A percentile compares a stretch with the other conserved stretches of the same genome.
Evolutionary conservation across 2,797 vertebrate species (phyloP).

Genomic region (Anomalospiza imberbis): DNA sequence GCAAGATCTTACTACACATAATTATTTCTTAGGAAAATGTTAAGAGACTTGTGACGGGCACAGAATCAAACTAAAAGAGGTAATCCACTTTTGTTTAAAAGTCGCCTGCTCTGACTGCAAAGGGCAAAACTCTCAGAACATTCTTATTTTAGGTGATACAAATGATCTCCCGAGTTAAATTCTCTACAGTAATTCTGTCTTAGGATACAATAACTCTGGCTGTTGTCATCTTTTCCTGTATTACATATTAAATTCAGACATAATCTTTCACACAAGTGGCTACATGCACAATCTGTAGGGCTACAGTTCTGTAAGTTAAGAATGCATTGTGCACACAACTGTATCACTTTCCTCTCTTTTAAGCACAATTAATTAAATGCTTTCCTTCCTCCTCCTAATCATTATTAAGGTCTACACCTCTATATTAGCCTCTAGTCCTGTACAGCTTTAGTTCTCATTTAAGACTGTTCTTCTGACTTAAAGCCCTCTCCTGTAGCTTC

Average conservation of each 20-base stretch:
- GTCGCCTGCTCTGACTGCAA: background rate
- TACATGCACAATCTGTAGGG: background rate
- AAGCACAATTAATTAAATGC: background rate
- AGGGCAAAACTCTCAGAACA: background rate
- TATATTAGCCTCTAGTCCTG: background rate
- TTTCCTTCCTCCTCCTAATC: background rate
- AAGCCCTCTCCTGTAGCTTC: background rate
- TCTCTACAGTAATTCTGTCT: background rate
- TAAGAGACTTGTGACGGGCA: background rate
- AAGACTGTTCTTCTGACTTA: background rate
- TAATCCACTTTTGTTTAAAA: background rate
- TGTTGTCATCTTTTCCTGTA: background rate
- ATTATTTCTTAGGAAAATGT: background rate
- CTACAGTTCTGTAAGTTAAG: background rate
- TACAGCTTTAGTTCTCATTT: background rate
- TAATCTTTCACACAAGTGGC: background rate
- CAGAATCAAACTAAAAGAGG: background rate
- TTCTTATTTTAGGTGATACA: background rate
- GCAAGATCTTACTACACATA: background rate
- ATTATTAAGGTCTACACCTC: background rate
- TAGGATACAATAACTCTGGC: background rate
- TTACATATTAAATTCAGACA: background rate
- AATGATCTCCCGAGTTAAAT: background rate
- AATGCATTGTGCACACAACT: background rate
- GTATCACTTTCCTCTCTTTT: background rate